Percentiles rank a stretch among this genome's conserved stretches.
These are phyloP conservation scores for Andrena camellia DNA, from an alignment of 2,888 invertebrate genomes.

Conservation along the genomic window DNA sequence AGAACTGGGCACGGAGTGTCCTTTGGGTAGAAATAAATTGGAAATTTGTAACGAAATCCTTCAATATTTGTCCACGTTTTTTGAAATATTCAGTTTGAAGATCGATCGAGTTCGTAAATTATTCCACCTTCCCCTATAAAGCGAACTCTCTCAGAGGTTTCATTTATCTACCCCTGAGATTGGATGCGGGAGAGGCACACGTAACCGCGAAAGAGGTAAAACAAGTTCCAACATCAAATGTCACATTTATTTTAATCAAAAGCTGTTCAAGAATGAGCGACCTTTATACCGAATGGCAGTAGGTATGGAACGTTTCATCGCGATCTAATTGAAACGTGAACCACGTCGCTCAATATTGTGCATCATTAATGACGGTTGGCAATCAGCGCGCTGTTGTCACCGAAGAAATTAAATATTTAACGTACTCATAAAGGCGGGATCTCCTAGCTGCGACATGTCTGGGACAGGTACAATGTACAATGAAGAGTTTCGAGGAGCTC, in stretches of 20 bases:
- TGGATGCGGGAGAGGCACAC: not conserved
- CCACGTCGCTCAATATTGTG: not conserved
- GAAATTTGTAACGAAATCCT: too few species aligned
- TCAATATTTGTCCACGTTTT: too few species aligned
- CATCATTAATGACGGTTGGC: not conserved
- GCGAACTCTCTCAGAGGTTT: not conserved
- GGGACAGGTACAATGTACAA: too few species aligned
- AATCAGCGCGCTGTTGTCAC: not conserved
- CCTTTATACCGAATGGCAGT: not conserved
- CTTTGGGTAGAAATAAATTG: too few species aligned
- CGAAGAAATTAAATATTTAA: not conserved
- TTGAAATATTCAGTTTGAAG: too few species aligned
- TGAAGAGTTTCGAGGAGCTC: too few species aligned
- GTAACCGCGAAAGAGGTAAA: not conserved
- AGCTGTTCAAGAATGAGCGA: not conserved
- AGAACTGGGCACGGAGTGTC: too few species aligned
- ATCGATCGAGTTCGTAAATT: too few species aligned
- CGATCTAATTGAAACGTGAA: not conserved
- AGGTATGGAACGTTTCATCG: not conserved
- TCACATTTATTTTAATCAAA: conserved; percentile 6
- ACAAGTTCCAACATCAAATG: not conserved
- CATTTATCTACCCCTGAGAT: not conserved
- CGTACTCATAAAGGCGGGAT: not conserved
- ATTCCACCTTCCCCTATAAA: not conserved
- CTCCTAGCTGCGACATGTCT: not conserved